Base-by-base conservation (phyloP, 1,140 invertebrate genomes). In the Ceratoteleas bidentatus region DNA sequence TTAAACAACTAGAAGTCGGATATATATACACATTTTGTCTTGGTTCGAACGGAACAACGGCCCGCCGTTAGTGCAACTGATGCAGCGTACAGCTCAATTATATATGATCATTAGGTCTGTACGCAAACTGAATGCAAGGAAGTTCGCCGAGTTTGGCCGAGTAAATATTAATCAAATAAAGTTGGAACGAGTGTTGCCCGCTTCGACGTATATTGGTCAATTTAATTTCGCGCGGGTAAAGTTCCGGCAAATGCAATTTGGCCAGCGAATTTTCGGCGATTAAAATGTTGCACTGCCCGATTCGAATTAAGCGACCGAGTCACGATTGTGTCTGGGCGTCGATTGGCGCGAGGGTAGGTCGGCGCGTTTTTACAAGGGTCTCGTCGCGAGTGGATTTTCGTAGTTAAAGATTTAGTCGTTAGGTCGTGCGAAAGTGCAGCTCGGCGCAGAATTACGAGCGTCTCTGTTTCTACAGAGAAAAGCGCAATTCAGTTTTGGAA, bases 111-210 rank as follows among this genome's bases (percentile, higher is more conserved):
- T 72, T 79, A 79, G 68, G 61, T 73, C 66, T 54, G 54, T 54
- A 62, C 50, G 68, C 76, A 62, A 79, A 73, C 76, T 72, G 72
- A 79, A 79, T 60, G 52, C 36, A 79, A 79, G 66, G 60, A 79
- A 79, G 75, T 79, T 79, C 33, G 75, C 54, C 45, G 66, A 78
- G 75, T 78, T 78, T 65, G 75, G 43, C 66, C 66, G 66, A 78
- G 75, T 78, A 78, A 78, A 78, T 78, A 78, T 78, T 78, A 78
- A 78, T 78, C 75, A 65, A 78, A 78, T 78, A 78, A 78, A 78
- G 75, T 78, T 78, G 65, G 66, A 70, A 70, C 53, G 66, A 70
- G 75, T 78, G 75, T 78, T 78, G 66, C 40, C 14, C 60, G 65
- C 58, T 78, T 70, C 66, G 66, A 70, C 66, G 66, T 78, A 65